These are phyloP conservation scores for Dolichoris vasculosae DNA, from an alignment of 1,140 invertebrate genomes.

Conservation along the genomic window DNA sequence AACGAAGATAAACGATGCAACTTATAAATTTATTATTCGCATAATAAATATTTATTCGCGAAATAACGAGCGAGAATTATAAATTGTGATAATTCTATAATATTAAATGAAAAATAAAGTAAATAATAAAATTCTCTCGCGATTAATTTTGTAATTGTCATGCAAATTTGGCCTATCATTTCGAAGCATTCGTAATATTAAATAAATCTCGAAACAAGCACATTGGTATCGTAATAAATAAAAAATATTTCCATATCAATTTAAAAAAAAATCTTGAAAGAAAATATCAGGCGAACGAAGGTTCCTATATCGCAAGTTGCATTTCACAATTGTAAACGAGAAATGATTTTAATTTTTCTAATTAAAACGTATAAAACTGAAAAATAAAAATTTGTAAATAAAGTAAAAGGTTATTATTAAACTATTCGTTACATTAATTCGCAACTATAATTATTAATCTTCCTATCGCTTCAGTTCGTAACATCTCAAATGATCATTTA, in stretches of 20 bases:
- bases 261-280: too few relatives aligned
- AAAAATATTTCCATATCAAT: too few relatives aligned
- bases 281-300: too few relatives aligned
- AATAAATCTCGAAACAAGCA: neutral
- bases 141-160: neutral
- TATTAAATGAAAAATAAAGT: neutral
- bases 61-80: neutral
- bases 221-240: neutral
- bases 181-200: neutral
- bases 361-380: neutral
- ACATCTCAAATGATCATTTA: constrained; percentile 1
- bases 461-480: neutral
- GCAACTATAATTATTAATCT: constrained; percentile 22
- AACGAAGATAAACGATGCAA: neutral
- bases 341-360: neutral
- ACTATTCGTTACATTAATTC: neutral
- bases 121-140: neutral
- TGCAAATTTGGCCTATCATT: neutral
- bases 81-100: neutral
- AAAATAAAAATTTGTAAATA: neutral
- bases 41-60: constrained; percentile 36
- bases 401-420: neutral
- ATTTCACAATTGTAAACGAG: neutral
- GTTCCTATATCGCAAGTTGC: neutral
- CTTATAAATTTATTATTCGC: constrained; percentile 46